Percentiles rank a stretch among this genome's conserved stretches.
phyloP scores from a whole-genome alignment of 2,113 vertebrate species.

The Erythrocercus mccallii region DNA sequence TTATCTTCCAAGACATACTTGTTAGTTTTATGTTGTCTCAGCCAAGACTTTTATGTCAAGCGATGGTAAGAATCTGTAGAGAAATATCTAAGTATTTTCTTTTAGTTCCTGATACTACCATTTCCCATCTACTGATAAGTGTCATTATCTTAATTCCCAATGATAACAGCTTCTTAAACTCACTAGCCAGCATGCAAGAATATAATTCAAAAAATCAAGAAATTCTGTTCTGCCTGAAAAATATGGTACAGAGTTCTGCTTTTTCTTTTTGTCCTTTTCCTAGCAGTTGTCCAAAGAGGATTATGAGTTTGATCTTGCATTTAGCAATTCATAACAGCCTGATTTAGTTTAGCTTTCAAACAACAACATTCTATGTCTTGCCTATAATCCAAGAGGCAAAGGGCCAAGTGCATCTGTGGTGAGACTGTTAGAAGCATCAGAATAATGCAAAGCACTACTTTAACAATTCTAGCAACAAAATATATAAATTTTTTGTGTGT shows the following conservation, averaged over 20 bases:
- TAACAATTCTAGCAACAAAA: background rate
- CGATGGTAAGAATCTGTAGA: slow-evolving; percentile 23
- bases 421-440: slow-evolving; percentile 4
- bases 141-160: slow-evolving; percentile 10
- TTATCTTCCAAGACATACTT: background rate
- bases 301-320: slow-evolving; percentile 48
- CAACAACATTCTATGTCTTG: slow-evolving; percentile 40
- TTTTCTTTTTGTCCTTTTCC: background rate
- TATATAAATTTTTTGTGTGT: background rate
- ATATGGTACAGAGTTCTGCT: background rate
- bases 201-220: background rate
- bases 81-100: slow-evolving; percentile 58
- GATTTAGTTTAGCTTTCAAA: slow-evolving; percentile 63
- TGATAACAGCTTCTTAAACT: slow-evolving; percentile 32
- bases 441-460: background rate
- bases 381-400: slow-evolving; percentile 55
- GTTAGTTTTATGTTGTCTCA: slow-evolving; percentile 16
- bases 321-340: slow-evolving; percentile 53
- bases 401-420: slow-evolving; percentile 31
- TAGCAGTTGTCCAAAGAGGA: slow-evolving; percentile 46
- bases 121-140: slow-evolving; percentile 4
- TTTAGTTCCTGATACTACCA: background rate
- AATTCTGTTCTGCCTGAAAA: slow-evolving; percentile 6
- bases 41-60: slow-evolving; percentile 38
- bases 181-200: background rate